phyloP scores from a whole-genome alignment of 2,888 invertebrate species.

The Emesis russula region DNA sequence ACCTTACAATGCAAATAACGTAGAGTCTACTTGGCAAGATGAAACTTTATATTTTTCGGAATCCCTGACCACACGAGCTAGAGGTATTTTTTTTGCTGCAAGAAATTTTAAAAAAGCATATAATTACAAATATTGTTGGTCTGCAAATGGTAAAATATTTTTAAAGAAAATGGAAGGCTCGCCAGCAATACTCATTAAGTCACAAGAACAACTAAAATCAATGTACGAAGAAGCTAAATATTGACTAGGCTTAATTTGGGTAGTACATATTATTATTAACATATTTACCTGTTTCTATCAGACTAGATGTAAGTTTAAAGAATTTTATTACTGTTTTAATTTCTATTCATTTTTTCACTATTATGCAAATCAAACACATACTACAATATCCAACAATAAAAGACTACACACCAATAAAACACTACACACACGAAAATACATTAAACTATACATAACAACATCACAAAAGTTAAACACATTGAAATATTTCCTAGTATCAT shows the following conservation, averaged over 20 bases:
- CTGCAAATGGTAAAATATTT: neutral
- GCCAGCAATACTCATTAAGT: neutral
- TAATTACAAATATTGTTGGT: conserved; percentile 1
- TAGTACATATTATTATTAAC: neutral
- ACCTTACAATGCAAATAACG: neutral
- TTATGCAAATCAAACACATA: neutral
- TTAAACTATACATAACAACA: neutral
- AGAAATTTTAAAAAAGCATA: neutral
- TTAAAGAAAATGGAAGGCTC: neutral
- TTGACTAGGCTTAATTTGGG: neutral
- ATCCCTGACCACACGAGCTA: neutral
- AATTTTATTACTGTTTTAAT: neutral
- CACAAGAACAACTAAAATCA: neutral
- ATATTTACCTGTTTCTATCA: neutral
- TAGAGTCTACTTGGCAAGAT: neutral
- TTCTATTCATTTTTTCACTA: neutral
- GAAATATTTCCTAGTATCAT: neutral
- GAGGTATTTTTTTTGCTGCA: neutral
- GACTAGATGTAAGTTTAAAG: neutral
- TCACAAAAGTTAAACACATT: too few species aligned
- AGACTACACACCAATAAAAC: neutral
- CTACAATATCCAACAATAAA: neutral
- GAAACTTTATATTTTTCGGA: neutral
- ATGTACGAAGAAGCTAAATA: neutral
- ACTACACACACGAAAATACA: neutral